phyloP scores from a whole-genome alignment of 2,113 vertebrate species.

The Myodes glareolus region DNA sequence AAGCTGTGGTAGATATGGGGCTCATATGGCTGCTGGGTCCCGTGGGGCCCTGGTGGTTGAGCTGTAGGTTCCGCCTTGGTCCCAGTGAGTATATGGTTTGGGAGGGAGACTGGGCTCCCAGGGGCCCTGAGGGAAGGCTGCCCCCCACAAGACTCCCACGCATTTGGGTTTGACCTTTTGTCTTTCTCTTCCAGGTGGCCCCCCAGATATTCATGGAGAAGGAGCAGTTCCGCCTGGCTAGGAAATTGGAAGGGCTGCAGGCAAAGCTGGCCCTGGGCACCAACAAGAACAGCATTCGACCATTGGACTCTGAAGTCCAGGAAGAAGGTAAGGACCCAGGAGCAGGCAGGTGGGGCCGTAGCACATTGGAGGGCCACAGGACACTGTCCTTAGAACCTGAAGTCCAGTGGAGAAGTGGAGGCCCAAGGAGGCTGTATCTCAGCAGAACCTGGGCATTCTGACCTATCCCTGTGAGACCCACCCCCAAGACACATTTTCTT shows the following conservation, averaged over 20 bases:
- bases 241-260: conserved; percentile 70
- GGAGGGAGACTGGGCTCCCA: background rate
- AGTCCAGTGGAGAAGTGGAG: background rate
- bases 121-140: background rate
- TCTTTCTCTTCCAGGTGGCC: conserved; percentile 42
- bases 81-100: background rate
- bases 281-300: background rate
- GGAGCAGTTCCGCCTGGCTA: conserved; percentile 65
- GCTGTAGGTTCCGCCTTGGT: background rate
- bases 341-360: background rate
- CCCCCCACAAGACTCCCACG: background rate
- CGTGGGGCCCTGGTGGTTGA: background rate
- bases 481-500: background rate
- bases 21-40: background rate
- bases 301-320: conserved; percentile 6
- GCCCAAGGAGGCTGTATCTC: background rate
- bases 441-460: background rate
- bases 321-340: conserved; percentile 48
- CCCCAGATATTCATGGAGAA: conserved; percentile 20
- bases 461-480: background rate
- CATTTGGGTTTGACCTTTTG: background rate
- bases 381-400: background rate
- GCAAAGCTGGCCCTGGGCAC: conserved; percentile 57
- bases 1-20: background rate
- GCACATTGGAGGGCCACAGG: background rate